These are phyloP conservation scores for Lasioglossum morio DNA, from an alignment of 2,888 invertebrate species.

Conservation along the genomic window DNA sequence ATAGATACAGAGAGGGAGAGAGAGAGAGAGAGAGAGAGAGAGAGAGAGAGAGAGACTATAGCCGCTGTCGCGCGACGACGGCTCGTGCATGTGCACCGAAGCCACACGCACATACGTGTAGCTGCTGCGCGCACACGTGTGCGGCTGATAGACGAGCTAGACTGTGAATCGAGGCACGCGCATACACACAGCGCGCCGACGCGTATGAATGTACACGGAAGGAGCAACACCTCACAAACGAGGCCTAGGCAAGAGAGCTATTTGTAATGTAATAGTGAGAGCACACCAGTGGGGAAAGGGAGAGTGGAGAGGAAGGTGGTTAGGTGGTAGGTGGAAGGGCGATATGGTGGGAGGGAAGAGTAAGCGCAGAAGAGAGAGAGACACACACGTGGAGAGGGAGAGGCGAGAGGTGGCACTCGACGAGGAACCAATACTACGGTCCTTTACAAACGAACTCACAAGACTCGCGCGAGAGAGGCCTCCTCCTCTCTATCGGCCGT, in stretches of 20 bases:
- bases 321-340: conserved; percentile 60
- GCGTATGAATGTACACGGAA: conserved; percentile 53
- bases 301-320: conserved; percentile 68
- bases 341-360: conserved; percentile 64
- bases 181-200: conserved; percentile 27
- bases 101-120: neutral
- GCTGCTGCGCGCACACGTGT: neutral
- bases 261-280: conserved; percentile 81
- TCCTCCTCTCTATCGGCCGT: conserved; percentile 57
- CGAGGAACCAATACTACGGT: conserved; percentile 70
- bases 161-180: conserved; percentile 33
- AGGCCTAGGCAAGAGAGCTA: conserved; percentile 79
- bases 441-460: conserved; percentile 73
- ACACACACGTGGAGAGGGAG: conserved; percentile 38
- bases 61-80: conserved; percentile 43
- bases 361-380: conserved; percentile 50
- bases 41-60: conserved; percentile 12
- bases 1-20: conserved; percentile 27
- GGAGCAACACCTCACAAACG: conserved; percentile 70
- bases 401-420: conserved; percentile 66
- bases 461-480: conserved; percentile 52
- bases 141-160: conserved; percentile 4
- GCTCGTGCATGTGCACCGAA: conserved; percentile 36
- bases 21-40: conserved; percentile 23
- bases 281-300: conserved; percentile 77